A percentile compares a stretch with the other conserved stretches of the same genome.
Evolutionary conservation across 2,888 invertebrate species (phyloP).

Genomic region (Scaptomyza cyrtandrae): DNA sequence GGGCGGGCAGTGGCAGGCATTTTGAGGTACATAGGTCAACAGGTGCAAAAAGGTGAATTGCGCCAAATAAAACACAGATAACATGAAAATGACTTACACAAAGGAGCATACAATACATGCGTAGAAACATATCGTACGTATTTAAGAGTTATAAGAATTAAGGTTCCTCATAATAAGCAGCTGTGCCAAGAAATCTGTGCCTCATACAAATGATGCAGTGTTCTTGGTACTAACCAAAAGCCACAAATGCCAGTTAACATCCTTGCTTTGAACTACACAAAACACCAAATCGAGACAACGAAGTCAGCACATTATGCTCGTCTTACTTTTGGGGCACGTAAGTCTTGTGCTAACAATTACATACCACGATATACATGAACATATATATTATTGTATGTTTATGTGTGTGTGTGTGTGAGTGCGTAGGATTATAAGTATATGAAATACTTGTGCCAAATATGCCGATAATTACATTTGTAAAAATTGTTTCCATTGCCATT

Average conservation of each 20-base stretch:
- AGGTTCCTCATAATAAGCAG: constrained; percentile 45
- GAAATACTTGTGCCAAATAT: constrained; percentile 62
- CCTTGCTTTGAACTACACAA: constrained; percentile 33
- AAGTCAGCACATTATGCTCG: constrained; percentile 33
- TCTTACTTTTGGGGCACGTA: constrained; percentile 58
- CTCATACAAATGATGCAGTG: constrained; percentile 12
- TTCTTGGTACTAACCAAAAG: constrained; percentile 19
- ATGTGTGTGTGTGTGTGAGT: background rate
- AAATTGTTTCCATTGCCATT: constrained; percentile 49
- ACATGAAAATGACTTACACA: constrained; percentile 46
- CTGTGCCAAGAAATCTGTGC: constrained; percentile 47
- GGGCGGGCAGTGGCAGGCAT: background rate
- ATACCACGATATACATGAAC: constrained; percentile 7
- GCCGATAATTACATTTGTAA: constrained; percentile 75
- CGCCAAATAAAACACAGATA: constrained; percentile 79
- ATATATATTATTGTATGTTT: constrained; percentile 6
- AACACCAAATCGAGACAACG: constrained; percentile 12
- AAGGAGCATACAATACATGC: no score
- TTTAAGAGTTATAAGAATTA: constrained; percentile 9
- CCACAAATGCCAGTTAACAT: constrained; percentile 22
- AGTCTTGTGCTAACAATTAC: constrained; percentile 38
- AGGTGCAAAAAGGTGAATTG: constrained; percentile 77
- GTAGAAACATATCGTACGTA: constrained; percentile 2
- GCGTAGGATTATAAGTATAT: constrained; percentile 11
- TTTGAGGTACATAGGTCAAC: constrained; percentile 60